A percentile compares a stretch with the other conserved stretches of the same genome.
phyloP scores from a whole-genome alignment of 2,113 vertebrate species.

The Corvus cornix region DNA sequence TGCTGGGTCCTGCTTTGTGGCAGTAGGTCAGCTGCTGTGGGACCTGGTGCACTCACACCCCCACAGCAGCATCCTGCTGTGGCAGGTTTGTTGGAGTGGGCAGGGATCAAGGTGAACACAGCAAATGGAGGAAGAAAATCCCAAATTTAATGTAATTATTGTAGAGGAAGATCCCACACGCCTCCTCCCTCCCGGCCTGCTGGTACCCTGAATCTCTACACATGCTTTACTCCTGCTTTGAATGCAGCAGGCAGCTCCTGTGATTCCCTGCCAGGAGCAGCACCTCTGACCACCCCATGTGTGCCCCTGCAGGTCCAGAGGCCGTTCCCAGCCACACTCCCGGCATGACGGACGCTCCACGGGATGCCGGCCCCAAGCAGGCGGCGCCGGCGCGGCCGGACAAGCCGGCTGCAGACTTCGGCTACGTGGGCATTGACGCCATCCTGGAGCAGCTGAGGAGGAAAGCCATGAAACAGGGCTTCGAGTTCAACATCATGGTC shows the following conservation, averaged over 20 bases:
- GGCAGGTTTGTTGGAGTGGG: background rate
- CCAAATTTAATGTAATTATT: background rate
- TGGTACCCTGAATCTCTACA: accelerated
- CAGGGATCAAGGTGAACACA: background rate
- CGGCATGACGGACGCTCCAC: constrained; percentile 84
- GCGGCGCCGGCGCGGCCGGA: constrained; percentile 72
- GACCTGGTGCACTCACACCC: background rate
- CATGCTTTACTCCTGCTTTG: accelerated
- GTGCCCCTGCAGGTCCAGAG: constrained; percentile 60
- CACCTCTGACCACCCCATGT: background rate
- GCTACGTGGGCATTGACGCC: constrained; percentile 95
- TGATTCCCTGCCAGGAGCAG: background rate
- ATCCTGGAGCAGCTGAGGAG: constrained; percentile 98
- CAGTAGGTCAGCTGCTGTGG: background rate
- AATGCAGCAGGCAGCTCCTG: background rate
- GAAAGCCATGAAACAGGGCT: constrained; percentile 98
- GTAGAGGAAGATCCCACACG: background rate
- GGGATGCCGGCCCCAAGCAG: constrained; percentile 76
- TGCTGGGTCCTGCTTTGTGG: background rate
- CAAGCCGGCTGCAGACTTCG: constrained; percentile 83
- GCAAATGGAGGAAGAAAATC: background rate
- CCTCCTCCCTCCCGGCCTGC: background rate
- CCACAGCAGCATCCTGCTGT: background rate
- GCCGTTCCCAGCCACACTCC: constrained; percentile 68
- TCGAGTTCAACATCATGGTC: constrained; percentile 98